Base-by-base conservation (phyloP, 1,140 invertebrate species). In the Gonioctena quinquepunctata region DNA sequence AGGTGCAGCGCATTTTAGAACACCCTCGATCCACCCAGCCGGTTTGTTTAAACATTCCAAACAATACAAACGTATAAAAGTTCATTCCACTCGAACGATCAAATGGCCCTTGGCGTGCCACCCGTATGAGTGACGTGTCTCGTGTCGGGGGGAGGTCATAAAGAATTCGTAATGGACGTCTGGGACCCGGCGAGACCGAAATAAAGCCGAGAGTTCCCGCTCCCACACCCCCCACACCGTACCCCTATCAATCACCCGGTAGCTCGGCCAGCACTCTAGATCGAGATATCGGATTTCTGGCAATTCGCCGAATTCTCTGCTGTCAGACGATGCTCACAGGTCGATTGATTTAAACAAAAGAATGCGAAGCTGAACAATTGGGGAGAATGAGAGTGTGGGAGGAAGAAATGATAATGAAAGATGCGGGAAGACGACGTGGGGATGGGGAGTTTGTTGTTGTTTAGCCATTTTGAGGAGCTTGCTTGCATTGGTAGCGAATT, bases 121-220 rank as follows among this genome's bases (percentile, higher is more conserved):
- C 33, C 33, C 27, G 60, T 19, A 42, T 62, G 27, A 62, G 60
- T 48, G 61, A 63, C 61, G 61, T 28, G 59, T 61, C 21, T 56
- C 59, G 61, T 63, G 21, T 63, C 28, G 68, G 71, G 70, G 75
- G 75, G 68, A 74, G 75, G 72, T 70, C 72, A 74, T 76, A 76
- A 76, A 76, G 72, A 76, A 74, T 74, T 69, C 72, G 75, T 72
- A 76, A 77, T 77, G 76, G 76, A 74, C 74, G 76, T 69, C 64
- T 54, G 25, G 28, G 33, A 11, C 33, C 33, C 33, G 13, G 33
- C 33, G 33, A 42, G 33, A 42, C 33, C 33, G 13, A 42, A n/a
- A 42, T 42, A 42, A 42, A 42, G 33, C 33, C 33, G 33, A 42
- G 33, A 42, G 33, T 13, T n/a, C 18, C 26, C 60, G 50, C 67